A percentile compares a stretch with the other conserved stretches of the same genome.
Conservation (phyloP, 2,888 invertebrate genomes). For the Sycophila texana region DNA sequence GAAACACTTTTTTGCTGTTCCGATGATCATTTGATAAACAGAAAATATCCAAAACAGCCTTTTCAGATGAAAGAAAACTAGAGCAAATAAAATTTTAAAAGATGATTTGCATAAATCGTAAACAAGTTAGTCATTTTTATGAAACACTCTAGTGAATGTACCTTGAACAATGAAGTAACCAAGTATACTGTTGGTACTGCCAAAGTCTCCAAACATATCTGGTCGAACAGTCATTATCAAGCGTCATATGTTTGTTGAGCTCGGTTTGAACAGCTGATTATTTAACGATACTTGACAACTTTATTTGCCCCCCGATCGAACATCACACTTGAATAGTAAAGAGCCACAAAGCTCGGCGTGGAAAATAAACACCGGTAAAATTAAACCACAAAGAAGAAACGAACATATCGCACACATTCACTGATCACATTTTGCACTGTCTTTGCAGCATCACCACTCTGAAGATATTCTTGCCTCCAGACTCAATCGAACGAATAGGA, state of each 20-base stretch:
- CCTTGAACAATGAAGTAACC: conserved; percentile 68
- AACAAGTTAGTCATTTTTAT: too few species aligned
- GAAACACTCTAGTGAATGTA: conserved; percentile 51
- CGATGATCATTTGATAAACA: too few species aligned
- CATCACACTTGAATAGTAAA: neutral
- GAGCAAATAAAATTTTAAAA: too few species aligned
- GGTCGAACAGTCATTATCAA: conserved; percentile 55
- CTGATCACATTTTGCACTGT: neutral
- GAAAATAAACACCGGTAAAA: neutral
- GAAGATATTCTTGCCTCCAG: neutral
- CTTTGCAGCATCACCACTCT: neutral
- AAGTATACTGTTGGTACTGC: conserved; percentile 71
- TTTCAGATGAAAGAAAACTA: too few species aligned
- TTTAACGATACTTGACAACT: neutral
- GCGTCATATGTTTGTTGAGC: conserved; percentile 23
- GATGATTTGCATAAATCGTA: too few species aligned
- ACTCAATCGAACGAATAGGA: too few species aligned
- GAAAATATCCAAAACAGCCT: too few species aligned
- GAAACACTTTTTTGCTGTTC: too few species aligned
- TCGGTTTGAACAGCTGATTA: conserved; percentile 32
- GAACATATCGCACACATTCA: neutral
- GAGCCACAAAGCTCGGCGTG: too few species aligned
- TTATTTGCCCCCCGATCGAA: neutral
- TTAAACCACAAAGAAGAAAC: neutral
- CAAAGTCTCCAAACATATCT: conserved; percentile 69